Conservation (phyloP, 64 coral and sea anemone species). For the Stylophora pistillata region DNA sequence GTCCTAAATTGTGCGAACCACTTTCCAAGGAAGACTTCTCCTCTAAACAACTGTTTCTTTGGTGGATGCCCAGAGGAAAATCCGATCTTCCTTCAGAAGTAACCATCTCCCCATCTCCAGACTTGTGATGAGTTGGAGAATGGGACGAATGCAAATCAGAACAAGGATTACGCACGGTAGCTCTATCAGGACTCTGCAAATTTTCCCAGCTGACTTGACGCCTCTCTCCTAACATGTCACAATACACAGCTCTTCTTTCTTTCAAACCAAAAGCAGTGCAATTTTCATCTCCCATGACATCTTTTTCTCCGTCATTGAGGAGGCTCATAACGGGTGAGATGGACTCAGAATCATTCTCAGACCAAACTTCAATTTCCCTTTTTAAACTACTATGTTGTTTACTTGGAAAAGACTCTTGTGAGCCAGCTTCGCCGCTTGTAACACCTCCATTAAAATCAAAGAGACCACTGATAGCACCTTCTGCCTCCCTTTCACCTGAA, state of each 20-base stretch:
- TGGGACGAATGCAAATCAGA: background rate
- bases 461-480: background rate
- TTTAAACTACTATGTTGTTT: too few relatives aligned
- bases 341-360: slow-evolving; percentile 12
- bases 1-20: background rate
- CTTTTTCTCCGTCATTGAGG: background rate
- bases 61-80: too few relatives aligned
- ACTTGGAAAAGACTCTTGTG: background rate
- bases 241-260: background rate
- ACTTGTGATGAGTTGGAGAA: background rate
- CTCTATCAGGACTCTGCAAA: too few relatives aligned
- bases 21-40: too few relatives aligned
- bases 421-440: background rate
- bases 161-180: background rate
- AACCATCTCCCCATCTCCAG: background rate
- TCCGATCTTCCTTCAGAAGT: background rate
- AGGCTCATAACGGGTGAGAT: background rate
- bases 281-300: background rate
- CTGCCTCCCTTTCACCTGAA: background rate
- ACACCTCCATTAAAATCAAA: background rate
- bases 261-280: background rate
- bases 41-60: too few relatives aligned
- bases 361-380: background rate
- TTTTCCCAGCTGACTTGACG: background rate
- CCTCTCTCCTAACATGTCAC: background rate